Evolutionary conservation across 37 sponge, comb jelly and placozoan genomes (phyloP).

Genomic region (Theonella swinhoei): DNA sequence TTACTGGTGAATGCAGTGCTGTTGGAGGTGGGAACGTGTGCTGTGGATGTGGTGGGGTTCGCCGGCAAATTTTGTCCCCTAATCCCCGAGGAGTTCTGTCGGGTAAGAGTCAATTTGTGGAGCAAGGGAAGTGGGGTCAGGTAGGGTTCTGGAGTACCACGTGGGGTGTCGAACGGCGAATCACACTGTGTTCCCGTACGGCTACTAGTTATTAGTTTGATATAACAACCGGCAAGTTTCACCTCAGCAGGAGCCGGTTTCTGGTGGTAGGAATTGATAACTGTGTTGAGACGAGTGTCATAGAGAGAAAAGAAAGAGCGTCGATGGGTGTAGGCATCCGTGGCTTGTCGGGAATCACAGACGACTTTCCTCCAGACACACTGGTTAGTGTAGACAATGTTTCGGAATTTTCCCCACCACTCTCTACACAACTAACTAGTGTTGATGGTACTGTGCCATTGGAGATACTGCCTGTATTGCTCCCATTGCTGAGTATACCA

Average conservation of each 20-base stretch:
- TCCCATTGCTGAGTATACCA: neutral
- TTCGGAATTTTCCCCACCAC: too few species aligned
- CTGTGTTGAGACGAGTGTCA: conserved; percentile 8
- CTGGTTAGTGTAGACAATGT: too few species aligned
- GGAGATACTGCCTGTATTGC: neutral
- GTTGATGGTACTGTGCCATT: too few species aligned
- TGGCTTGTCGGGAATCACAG: conserved; percentile 1
- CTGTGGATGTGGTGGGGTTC: neutral
- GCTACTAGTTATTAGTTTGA: too few species aligned
- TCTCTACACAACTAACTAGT: too few species aligned
- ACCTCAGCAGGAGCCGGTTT: neutral
- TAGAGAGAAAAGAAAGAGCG: neutral
- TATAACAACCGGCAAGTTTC: neutral
- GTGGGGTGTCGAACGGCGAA: neutral
- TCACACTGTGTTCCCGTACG: too few species aligned
- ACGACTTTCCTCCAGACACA: too few species aligned
- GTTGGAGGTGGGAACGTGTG: neutral
- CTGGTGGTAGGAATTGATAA: conserved; percentile 17
- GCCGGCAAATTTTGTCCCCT: too few species aligned
- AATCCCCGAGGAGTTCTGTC: conserved; percentile 12
- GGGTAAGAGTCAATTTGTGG: neutral
- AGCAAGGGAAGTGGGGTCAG: neutral
- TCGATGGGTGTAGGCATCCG: neutral
- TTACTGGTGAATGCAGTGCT: neutral
- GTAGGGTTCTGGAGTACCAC: neutral